Conservation (phyloP, 2,888 invertebrate species). For the Tenthredo scrophulariae region DNA sequence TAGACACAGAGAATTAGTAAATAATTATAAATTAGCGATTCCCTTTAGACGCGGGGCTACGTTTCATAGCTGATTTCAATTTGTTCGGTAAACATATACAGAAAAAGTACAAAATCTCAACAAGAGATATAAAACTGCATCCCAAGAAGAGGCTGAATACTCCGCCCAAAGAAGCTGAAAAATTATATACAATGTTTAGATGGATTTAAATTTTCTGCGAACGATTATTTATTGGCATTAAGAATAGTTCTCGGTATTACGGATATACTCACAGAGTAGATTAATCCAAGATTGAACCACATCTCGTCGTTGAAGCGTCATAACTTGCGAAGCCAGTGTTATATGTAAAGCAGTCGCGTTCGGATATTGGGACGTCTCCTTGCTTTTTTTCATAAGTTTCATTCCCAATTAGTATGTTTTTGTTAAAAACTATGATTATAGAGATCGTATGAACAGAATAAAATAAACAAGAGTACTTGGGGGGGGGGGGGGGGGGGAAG, state of each 20-base stretch:
- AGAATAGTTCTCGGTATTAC: neutral
- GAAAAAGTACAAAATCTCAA: conserved; percentile 77
- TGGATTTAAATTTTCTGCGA: neutral
- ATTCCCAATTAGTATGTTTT: neutral
- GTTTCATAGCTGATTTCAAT: conserved; percentile 47
- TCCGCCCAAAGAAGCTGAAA: conserved; percentile 77
- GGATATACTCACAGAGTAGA: conserved; percentile 65
- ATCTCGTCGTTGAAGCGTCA: conserved; percentile 63
- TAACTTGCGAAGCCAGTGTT: conserved; percentile 64
- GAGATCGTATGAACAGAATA: neutral
- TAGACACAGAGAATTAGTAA: neutral
- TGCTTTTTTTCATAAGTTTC: conserved; percentile 55
- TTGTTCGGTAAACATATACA: conserved; percentile 59
- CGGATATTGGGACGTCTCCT: conserved; percentile 57
- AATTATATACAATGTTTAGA: neutral
- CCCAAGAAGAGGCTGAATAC: conserved; percentile 78
- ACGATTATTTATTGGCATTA: neutral
- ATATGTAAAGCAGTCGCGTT: conserved; percentile 66
- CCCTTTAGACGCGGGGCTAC: neutral
- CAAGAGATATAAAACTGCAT: conserved; percentile 77
- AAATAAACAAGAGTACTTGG: neutral
- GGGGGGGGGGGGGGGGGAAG: too few species aligned
- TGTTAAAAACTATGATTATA: neutral
- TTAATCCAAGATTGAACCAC: conserved; percentile 68
- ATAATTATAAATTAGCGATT: conserved; percentile 20